Evolutionary conservation across 2,113 vertebrate species (phyloP), one percentile per base, ranked within the genome.

Genomic region (Hypomesus transpacificus): DNA sequence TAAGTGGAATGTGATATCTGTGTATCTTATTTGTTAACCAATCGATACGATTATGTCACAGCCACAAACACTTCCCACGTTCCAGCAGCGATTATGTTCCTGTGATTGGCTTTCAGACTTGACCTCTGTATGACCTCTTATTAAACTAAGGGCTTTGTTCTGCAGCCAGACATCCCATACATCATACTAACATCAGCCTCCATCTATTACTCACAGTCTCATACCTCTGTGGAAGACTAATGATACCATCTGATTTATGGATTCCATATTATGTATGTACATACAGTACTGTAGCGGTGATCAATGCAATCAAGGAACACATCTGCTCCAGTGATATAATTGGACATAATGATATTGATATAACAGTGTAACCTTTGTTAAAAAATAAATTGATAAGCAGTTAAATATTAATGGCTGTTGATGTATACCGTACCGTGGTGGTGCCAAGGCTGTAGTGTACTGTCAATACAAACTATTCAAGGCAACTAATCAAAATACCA

Each of bases 1-100:
- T 54, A n/a, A 56, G n/a, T 56, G 24, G 72, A 68, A 68, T 7
- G 24, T 26, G 39, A 62, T 62, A 65, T 59, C 72, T 58, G 39
- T 51, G 18, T 46, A 7, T 74, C 68, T 74, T 74, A 39, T 80
- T 64, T 60, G 34, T 64, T 64, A 67, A 26, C 51, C 68, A 67
- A 80, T 83, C 75, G 60, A 83, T 78, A 78, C 24, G 22, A 75
- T 79, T 68, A 57, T 74, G 60, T 64, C 68, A 69, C 39, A 73
- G 22, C 34, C 57, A 26, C 66, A 52, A 57, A 69, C 58, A 60
- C 34, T 46, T 66, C 28, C 31, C 39, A 64, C 53, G 69, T 70
- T 57, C 66, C 2, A 14, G 20, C 21, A 26, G 66, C n/a, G 53
- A 60, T 50, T 21, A 62, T 69, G 16, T 69, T 31, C 63, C 26